Evolutionary conservation across 2,797 vertebrate species (phyloP).

Genomic region (Muscicapa striata): DNA sequence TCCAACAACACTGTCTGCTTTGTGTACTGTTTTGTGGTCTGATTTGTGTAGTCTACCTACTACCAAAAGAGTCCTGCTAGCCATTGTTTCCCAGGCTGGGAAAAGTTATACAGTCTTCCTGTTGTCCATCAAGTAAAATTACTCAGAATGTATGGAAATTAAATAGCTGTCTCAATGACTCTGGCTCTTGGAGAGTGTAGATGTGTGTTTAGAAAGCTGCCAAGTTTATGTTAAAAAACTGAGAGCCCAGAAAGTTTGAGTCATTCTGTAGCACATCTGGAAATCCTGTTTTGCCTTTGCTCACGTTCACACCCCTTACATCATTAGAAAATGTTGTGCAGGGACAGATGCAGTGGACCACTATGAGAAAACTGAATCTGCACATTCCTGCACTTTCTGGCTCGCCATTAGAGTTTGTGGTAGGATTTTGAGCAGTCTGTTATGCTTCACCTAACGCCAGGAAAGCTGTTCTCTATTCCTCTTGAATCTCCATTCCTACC

Average conservation of each 20-base stretch:
- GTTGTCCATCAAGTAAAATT: neutral
- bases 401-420: neutral
- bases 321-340: slow-evolving; percentile 19
- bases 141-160: neutral
- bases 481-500: neutral
- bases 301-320: slow-evolving; percentile 34
- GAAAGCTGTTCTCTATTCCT: neutral
- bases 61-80: neutral
- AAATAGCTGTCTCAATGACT: neutral
- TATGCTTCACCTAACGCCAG: neutral
- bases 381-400: slow-evolving; percentile 11
- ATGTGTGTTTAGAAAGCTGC: neutral
- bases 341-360: neutral
- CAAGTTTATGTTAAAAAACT: slow-evolving; percentile 37
- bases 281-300: slow-evolving; percentile 47
- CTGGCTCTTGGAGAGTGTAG: neutral
- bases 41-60: neutral
- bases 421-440: neutral
- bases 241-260: slow-evolving; percentile 28
- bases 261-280: slow-evolving; percentile 56
- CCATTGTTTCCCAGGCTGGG: neutral
- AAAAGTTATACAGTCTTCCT: neutral
- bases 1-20: neutral
- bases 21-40: neutral
- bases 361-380: slow-evolving; percentile 17